Evolutionary conservation across 2,113 vertebrate species (phyloP).

Genomic region (Muntiacus reevesi): DNA sequence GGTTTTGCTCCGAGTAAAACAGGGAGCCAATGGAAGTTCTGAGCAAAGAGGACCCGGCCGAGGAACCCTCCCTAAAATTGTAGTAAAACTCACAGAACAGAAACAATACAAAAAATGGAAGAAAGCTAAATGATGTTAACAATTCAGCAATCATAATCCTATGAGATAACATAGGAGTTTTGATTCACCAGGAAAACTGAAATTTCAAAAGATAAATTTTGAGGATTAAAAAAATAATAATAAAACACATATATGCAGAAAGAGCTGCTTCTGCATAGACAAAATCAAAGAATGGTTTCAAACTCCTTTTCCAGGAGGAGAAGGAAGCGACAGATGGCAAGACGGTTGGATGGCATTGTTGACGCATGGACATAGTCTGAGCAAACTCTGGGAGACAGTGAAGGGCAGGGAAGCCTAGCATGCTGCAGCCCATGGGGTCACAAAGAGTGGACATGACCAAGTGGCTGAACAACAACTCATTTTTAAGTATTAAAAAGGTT

Average conservation of each 20-base stretch:
- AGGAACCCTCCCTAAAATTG: not conserved
- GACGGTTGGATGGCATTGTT: not conserved
- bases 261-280: not conserved
- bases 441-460: rapidly evolving
- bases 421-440: not conserved
- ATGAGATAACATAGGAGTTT: not conserved
- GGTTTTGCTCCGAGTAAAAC: not conserved
- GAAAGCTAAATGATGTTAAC: not conserved
- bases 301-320: not conserved
- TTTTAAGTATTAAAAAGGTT: not conserved
- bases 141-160: not conserved
- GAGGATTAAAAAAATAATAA: not conserved
- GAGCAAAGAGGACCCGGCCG: not conserved
- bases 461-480: rapidly evolving
- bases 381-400: not conserved
- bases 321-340: not conserved
- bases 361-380: not conserved
- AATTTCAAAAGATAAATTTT: not conserved
- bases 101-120: not conserved
- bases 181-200: not conserved
- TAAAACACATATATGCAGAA: not conserved
- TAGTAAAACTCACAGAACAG: not conserved
- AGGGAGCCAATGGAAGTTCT: not conserved
- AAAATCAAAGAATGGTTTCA: not conserved
- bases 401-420: not conserved